Evolutionary conservation across 2,797 vertebrate genomes (phyloP).

Genomic region (Lepilemur ruficaudatus): DNA sequence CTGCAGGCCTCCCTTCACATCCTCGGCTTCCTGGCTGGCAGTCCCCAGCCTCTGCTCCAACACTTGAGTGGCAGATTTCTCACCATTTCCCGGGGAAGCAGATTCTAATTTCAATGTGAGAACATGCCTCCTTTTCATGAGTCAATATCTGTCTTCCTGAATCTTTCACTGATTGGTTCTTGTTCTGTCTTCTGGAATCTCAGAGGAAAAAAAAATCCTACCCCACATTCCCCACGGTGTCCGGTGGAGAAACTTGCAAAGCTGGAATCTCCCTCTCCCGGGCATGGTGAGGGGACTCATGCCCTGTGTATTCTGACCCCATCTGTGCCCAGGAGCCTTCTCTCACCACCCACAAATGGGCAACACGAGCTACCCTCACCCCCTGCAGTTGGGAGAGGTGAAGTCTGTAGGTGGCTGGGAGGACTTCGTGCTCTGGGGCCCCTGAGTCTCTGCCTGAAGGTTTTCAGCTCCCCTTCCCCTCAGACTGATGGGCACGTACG

Average conservation of each 20-base stretch:
- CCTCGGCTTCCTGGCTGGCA: background rate
- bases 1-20: background rate
- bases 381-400: background rate
- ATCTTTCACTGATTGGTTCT: background rate
- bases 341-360: background rate
- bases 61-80: background rate
- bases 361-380: background rate
- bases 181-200: background rate
- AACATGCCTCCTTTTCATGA: background rate
- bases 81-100: background rate
- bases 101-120: conserved; percentile 34
- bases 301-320: background rate
- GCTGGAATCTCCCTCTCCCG: no score
- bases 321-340: background rate
- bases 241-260: no score
- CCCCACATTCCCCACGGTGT: fast-evolving
- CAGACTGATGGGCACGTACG: conserved; percentile 60
- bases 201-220: background rate
- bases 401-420: background rate
- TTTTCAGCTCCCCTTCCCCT: conserved; percentile 57
- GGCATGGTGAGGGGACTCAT: fast-evolving
- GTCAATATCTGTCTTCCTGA: background rate
- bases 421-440: background rate
- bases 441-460: conserved; percentile 5
- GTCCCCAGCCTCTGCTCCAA: background rate